phyloP scores from a whole-genome alignment of 1,140 invertebrate genomes.

The Drosophila baimaii region DNA sequence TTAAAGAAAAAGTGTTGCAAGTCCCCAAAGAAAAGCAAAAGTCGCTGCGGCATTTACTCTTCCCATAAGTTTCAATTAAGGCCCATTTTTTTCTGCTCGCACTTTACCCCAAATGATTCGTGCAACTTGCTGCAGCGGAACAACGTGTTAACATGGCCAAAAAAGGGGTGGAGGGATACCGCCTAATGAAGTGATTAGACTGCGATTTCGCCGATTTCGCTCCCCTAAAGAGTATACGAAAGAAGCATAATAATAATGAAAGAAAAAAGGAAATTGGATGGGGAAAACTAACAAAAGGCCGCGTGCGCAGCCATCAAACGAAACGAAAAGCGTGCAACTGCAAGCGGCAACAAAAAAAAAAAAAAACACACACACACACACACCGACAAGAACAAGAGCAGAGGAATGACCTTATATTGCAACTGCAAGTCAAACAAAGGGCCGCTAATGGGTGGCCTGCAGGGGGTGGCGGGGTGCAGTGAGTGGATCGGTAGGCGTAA shows the following conservation, averaged over 20 bases:
- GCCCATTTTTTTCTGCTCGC: background rate
- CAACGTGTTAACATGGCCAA: constrained; percentile 48
- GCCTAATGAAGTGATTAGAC: constrained; percentile 50
- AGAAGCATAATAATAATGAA: constrained; percentile 49
- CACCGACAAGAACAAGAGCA: constrained; percentile 66
- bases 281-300: constrained; percentile 79
- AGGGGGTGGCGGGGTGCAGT: constrained; percentile 21
- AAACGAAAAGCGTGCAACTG: constrained; percentile 79
- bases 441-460: constrained; percentile 65
- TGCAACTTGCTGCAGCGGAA: constrained; percentile 41
- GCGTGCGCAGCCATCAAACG: constrained; percentile 78
- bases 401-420: constrained; percentile 83
- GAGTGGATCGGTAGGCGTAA: constrained; percentile 34
- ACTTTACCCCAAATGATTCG: constrained; percentile 15
- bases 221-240: constrained; percentile 38
- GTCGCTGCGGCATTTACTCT: constrained; percentile 11
- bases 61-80: constrained; percentile 24
- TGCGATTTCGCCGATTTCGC: constrained; percentile 34
- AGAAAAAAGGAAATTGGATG: constrained; percentile 30
- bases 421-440: constrained; percentile 80
- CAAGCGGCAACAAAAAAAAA: constrained; percentile 45
- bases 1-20: background rate
- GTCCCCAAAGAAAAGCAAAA: constrained; percentile 18
- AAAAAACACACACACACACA: too few relatives aligned
- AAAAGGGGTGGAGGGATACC: constrained; percentile 10